phyloP scores from a whole-genome alignment of 2,888 invertebrate genomes.

The Mythimna impura region DNA sequence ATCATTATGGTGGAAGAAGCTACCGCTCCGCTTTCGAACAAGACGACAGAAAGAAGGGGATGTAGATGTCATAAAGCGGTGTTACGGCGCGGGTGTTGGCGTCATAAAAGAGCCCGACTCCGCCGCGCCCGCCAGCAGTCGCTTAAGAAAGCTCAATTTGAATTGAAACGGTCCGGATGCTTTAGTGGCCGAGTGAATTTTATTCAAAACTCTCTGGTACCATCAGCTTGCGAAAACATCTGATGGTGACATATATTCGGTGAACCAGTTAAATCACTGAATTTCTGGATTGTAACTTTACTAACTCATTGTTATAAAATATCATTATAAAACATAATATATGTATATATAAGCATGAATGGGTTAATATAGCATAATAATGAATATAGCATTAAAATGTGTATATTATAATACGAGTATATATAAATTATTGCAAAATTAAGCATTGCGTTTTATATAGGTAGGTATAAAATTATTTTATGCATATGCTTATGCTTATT shows the following conservation, averaged over 20 bases:
- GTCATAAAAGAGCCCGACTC: slow-evolving; percentile 81
- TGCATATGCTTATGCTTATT: too few species aligned
- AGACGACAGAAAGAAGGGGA: slow-evolving; percentile 79
- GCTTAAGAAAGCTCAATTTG: slow-evolving; percentile 75
- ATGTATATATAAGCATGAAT: not conserved
- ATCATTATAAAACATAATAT: not conserved
- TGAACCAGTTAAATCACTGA: slow-evolving; percentile 7
- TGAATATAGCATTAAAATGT: not conserved
- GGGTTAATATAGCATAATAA: not conserved
- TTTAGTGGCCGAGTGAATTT: slow-evolving; percentile 70
- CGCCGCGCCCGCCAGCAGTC: slow-evolving; percentile 61
- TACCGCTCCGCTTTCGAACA: slow-evolving; percentile 79
- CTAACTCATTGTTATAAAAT: not conserved
- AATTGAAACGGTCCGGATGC: slow-evolving; percentile 74
- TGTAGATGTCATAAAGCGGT: slow-evolving; percentile 83
- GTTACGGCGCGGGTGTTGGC: slow-evolving; percentile 80
- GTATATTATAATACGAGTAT: too few species aligned
- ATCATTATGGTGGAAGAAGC: slow-evolving; percentile 72
- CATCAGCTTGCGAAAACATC: slow-evolving; percentile 39
- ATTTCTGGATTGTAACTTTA: slow-evolving; percentile 9
- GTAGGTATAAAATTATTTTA: too few species aligned
- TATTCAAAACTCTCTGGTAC: slow-evolving; percentile 65
- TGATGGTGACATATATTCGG: slow-evolving; percentile 28
- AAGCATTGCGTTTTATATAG: too few species aligned
- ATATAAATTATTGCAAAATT: too few species aligned